Base-by-base conservation (phyloP, 2,888 invertebrate genomes). In the Drosophila yooni region DNA sequence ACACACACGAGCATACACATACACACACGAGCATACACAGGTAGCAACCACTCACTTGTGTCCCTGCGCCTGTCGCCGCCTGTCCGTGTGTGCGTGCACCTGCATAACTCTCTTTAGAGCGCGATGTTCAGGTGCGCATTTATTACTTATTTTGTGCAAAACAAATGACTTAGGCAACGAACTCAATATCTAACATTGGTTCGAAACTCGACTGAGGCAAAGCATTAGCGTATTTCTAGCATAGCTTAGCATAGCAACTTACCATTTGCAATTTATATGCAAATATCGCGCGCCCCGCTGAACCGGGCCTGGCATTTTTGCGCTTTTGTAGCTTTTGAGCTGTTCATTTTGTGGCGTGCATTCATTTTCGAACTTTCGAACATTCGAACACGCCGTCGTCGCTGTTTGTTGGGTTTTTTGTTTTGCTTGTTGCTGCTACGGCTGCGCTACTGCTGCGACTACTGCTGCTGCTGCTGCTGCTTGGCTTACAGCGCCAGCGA, bases 81-180 rank as follows among this genome's bases (percentile, higher is more conserved):
- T 58, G 29, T 33, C 27, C 18, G 72, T 83, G 82, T 84, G 59
- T 83, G 82, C 76, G 82, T 82, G 86, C 85, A 85, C 85, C 85
- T 85, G 85, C 89, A 85, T 82, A 81, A 62, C 75, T 75, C 60
- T 60, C 61, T 59, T 69, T 11, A n/a, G 27, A 38, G 73, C 69
- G 69, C 64, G 52, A 57, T 63, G 60, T 56, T 59, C 83, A 87
- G 89, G 89, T 89, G 79, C 76, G 82, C 54, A 77, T 74, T 74
- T 33, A 52, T 21, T 60, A 34, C 15, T 25, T 29, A 4, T 34
- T 64, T 59, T 48, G 38, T 51, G 50, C 60, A 58, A 34, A 65
- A 82, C 87, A 76, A 88, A 90, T 75, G 90, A 86, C 86, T 90
- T 79, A 63, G 74, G 82, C 82, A 81, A 83, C 86, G 68, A 86